Percentiles rank a stretch among this genome's conserved stretches.
phyloP scores from a whole-genome alignment of 2,113 vertebrate genomes.

The Andinoacara biseriatus region DNA sequence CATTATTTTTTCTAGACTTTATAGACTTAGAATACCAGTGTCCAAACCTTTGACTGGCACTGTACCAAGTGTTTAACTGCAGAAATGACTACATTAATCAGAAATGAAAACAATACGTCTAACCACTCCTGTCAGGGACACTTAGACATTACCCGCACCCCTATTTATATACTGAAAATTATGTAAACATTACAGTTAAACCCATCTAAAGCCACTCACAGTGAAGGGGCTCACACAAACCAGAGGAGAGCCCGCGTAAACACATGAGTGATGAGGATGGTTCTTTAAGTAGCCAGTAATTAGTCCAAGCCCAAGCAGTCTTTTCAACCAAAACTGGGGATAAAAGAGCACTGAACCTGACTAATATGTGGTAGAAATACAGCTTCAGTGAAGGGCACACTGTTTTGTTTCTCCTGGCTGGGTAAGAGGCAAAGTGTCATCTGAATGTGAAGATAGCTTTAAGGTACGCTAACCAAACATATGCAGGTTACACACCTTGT shows the following conservation, averaged over 20 bases:
- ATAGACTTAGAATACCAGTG: background rate
- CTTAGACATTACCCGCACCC: background rate
- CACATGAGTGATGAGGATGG: background rate
- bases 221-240: slow-evolving; percentile 2
- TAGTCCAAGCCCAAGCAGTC: background rate
- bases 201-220: slow-evolving; percentile 3
- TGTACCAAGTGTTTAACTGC: background rate
- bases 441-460: background rate
- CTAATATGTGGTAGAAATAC: background rate
- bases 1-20: background rate
- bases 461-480: background rate
- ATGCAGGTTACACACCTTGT: background rate
- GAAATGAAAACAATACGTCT: background rate
- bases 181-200: background rate
- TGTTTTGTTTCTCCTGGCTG: background rate
- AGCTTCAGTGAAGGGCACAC: background rate
- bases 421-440: background rate
- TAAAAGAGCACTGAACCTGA: background rate
- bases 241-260: background rate
- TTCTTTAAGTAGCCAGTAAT: background rate
- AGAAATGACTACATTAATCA: background rate
- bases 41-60: too few species aligned
- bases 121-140: background rate
- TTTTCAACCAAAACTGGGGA: background rate
- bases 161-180: background rate